Evolutionary conservation across 2,113 vertebrate genomes (phyloP).

Genomic region (Prochilodus magdalenae): DNA sequence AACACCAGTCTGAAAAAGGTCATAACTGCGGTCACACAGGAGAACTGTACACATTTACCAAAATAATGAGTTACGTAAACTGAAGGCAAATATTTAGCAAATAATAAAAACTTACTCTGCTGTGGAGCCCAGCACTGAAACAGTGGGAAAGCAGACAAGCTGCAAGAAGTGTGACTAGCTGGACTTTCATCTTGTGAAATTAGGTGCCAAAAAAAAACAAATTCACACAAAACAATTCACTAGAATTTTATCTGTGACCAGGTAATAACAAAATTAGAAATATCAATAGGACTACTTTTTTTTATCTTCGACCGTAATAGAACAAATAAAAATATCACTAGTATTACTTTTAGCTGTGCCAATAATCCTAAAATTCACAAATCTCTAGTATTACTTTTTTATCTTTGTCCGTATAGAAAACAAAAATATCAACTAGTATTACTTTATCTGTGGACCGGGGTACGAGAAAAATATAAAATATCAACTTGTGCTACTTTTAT

Average conservation of each 20-base stretch:
- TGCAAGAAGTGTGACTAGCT: not conserved
- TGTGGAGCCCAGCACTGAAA: not conserved
- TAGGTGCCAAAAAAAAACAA: not conserved
- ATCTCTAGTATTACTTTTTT: too few species aligned
- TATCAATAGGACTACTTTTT: too few species aligned
- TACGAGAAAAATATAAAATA: too few species aligned
- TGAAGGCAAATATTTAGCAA: not conserved
- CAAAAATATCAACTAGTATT: too few species aligned
- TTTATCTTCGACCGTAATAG: too few species aligned
- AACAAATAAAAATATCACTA: not conserved
- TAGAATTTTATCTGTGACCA: not conserved
- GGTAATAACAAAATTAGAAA: not conserved
- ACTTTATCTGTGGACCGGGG: too few species aligned
- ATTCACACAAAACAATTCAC: too few species aligned
- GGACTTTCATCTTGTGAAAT: conserved; percentile 36
- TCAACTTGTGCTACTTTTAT: too few species aligned
- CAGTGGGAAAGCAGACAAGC: not conserved
- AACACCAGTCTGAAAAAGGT: conserved; percentile 42
- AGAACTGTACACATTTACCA: too few species aligned
- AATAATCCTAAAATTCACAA: not conserved
- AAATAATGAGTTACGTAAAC: not conserved
- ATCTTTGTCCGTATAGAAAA: too few species aligned
- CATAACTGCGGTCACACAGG: not conserved
- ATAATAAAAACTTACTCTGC: conserved; percentile 26
- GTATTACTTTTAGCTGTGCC: not conserved